Base-by-base conservation (phyloP, 2,797 vertebrate genomes). In the Neostethus bicornis region DNA sequence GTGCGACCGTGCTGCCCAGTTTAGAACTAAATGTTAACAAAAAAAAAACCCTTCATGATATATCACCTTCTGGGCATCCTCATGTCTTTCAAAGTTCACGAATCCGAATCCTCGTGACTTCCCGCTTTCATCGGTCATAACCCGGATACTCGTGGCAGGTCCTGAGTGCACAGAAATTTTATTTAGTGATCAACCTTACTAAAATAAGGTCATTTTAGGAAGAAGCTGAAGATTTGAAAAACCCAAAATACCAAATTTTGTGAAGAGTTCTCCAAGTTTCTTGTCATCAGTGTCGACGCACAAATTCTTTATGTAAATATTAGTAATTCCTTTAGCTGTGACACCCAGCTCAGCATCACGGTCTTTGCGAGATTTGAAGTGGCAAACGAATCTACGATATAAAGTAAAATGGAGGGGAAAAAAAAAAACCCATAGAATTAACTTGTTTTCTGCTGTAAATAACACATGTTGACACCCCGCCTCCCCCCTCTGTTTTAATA, bases 251-350 rank as follows among this genome's bases (percentile, higher is more conserved):
- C 96, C 96, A 53, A 93, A 98, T 90, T 96, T 94, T 86, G 91
- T 92, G 89, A 99, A 99, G 77, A 97, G 85, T 54, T 98, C 96
- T 82, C 94, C 95, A 82, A 99, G 93, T 83, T 94, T 94, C 77
- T 97, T 96, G 19, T 99, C 96, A 55, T 98, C 95, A 95, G 98
- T 96, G 73, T 98, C 96, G 58, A 98, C 96, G 12, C 96, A 96
- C 85, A 99, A 99, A 90, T 98, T 99, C 89, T 98, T 98, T 67
- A 98, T 95, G 81, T 98, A 99, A 70, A 98, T 96, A 46, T 98
- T 98, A 23, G 96, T 99, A 72, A 98, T 99, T 80, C 99, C 96
- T 77, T 95, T 97, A 75, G 97, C 96, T 48, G 95, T 92, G 66
- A 96, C 95, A 38, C 96, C 96, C 75, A 98, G 93, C 77, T 98